These are phyloP conservation scores for Neolamprologus caudopunctatus DNA, from an alignment of 2,113 vertebrate species.

Conservation along the genomic window DNA sequence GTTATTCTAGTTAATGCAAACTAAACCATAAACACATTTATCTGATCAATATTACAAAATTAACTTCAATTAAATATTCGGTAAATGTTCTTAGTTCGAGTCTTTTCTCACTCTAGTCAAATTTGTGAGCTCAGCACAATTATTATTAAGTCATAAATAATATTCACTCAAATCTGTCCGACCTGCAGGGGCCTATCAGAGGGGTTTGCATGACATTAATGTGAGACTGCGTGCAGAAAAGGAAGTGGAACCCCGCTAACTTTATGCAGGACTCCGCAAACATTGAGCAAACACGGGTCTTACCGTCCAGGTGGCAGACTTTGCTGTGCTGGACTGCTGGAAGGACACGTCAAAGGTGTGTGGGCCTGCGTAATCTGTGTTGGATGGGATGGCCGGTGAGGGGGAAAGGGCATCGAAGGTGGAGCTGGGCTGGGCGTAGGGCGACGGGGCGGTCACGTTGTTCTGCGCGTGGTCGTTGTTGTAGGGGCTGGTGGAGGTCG, in stretches of 20 bases:
- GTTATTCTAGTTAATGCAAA: neutral
- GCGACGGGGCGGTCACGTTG: constrained; percentile 90
- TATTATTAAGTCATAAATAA: neutral
- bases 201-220: neutral
- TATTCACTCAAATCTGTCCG: neutral
- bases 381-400: constrained; percentile 96
- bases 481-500: constrained; percentile 96
- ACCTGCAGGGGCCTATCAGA: neutral
- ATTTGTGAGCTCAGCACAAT: neutral
- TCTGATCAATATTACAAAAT: neutral
- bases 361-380: constrained; percentile 95
- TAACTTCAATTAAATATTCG: neutral
- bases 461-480: constrained; percentile 92
- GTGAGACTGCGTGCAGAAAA: neutral
- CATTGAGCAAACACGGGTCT: constrained; percentile 31
- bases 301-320: constrained; percentile 99
- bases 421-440: constrained; percentile 96
- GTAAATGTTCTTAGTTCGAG: neutral
- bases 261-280: neutral
- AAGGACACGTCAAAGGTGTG: constrained; percentile 98
- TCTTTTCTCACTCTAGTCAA: neutral
- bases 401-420: constrained; percentile 95
- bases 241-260: neutral
- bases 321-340: constrained; percentile 97
- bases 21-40: neutral